Base-by-base conservation (phyloP, 2,113 vertebrate genomes). In the Diphyllodes magnificus region DNA sequence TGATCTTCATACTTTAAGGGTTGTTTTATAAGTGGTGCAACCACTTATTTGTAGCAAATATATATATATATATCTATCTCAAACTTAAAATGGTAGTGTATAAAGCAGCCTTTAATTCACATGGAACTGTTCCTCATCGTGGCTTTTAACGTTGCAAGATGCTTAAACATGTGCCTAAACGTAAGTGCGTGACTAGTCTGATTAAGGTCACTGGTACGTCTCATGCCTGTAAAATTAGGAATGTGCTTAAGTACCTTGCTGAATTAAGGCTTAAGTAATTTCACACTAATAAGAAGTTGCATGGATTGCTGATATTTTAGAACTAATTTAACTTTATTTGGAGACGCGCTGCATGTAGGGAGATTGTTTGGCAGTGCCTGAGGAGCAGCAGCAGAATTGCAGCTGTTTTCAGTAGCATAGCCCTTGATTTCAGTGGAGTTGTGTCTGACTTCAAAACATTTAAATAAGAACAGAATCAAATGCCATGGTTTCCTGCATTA, bases 191-290 rank as follows among this genome's bases (percentile, higher is more conserved):
- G 82, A 44, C 78, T 80, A 13, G 40, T 54, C 72, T 79, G 53
- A 45, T 11, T 82, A 70, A 86, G 76, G 93, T 90, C 85, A 60
- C 50, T 71, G 60, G 51, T 78, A 78, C 3, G 1, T 86, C 69
- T 86, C 68, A 49, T 30, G 93, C 75, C 73, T 93, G 71, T 78
- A 88, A 90, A 93, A 88, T 88, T 47, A 81, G 73, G 82, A 83
- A 86, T 71, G 82, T 66, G 79, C 88, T 92, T 56, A 86, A 94
- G 88, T 44, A 83, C 76, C 82, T 94, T 81, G 39, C 82, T 94
- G 85, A 96, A 95, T 80, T 92, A 81, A 94, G 88, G 87, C 61
- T 90, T 90, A 90, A 78, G 64, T 93, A 81, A 92, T 96, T 95
- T 95, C 88, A 88, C 72, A 60, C 50, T 84, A 90, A 76, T 70